Evolutionary conservation across 2,797 vertebrate species (phyloP), one percentile per base, ranked within the genome.

Genomic region (Centropyge bicolor): DNA sequence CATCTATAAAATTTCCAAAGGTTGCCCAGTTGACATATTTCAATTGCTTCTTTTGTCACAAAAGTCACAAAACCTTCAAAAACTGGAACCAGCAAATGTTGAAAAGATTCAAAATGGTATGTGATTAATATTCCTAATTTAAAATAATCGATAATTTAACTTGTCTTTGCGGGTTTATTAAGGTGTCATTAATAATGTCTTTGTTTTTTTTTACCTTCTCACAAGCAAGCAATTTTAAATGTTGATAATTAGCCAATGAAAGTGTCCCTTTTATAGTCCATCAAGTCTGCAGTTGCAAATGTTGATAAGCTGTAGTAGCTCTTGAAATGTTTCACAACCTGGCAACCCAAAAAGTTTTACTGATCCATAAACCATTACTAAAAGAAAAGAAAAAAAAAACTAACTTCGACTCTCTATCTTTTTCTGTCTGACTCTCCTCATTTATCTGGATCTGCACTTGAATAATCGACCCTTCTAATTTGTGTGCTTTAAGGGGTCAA

Each of bases 401-500:
- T 27, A 38, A 12, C 16, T 17, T 20, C 11, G 13, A 40, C 8
- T n/a, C 8, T 41, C 48, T 46, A 35, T 59, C 27, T 14, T 5
- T 67, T n/a, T 71, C 27, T 20, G 10, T 54, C 45, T 20, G 14
- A 12, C 46, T 49, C 19, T 31, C 19, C 19, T 75, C 64, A 52
- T 60, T 77, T 36, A 62, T 71, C 45, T n/a, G 36, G 31, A 76
- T 68, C 16, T 27, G 49, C n/a, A 20, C 38, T 45, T 38, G 16
- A 72, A 85, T 86, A 84, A 87, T 84, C 59, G 59, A 60, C 59
- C n/a, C 24, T 54, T 77, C 74, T 86, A 79, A 89, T 92, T 78
- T 90, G 83, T 90, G 72, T 86, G 70, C 74, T 76, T 89, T 83
- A 85, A 76, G 22, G 82, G 86, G 63, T 80, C 84, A 81, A 71